These are phyloP conservation scores for Pocillopora damicornis DNA, from an alignment of 64 coral and sea anemone species.

Conservation along the genomic window DNA sequence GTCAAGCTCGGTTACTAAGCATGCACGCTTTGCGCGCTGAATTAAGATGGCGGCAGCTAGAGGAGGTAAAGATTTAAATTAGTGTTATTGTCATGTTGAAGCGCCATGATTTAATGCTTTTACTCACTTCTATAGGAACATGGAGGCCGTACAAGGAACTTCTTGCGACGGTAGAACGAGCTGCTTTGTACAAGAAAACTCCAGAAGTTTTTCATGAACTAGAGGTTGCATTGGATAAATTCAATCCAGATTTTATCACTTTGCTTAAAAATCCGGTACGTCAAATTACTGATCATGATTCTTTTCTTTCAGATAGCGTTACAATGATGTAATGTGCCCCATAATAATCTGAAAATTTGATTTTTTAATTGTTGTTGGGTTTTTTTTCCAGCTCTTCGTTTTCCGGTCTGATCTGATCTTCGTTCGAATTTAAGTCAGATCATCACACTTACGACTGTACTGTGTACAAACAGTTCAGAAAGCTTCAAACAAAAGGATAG, in stretches of 20 bases:
- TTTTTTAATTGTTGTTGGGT: no score
- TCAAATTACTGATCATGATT: background rate
- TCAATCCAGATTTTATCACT: conserved; percentile 85
- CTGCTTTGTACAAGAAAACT: conserved; percentile 84
- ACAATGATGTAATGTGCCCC: no score
- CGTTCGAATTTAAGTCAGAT: no score
- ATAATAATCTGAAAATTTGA: no score
- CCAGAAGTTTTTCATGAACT: conserved; percentile 86
- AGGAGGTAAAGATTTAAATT: conserved; percentile 22
- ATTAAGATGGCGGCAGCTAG: conserved; percentile 55
- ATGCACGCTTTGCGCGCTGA: conserved; percentile 31
- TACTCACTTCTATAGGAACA: conserved; percentile 45
- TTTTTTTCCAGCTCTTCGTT: no score
- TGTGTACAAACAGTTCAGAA: no score
- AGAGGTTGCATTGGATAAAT: conserved; percentile 78
- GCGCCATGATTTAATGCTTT: background rate
- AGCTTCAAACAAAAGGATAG: no score
- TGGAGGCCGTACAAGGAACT: conserved; percentile 95
- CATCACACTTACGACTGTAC: no score
- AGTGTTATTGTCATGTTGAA: background rate
- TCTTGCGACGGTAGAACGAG: conserved; percentile 78
- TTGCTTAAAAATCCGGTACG: conserved; percentile 94
- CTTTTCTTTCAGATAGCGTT: no score
- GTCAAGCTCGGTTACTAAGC: conserved; percentile 33
- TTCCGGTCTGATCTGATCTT: no score